These are phyloP conservation scores for Poliocrania exsul DNA, from an alignment of 2,797 vertebrate genomes.

Conservation along the genomic window DNA sequence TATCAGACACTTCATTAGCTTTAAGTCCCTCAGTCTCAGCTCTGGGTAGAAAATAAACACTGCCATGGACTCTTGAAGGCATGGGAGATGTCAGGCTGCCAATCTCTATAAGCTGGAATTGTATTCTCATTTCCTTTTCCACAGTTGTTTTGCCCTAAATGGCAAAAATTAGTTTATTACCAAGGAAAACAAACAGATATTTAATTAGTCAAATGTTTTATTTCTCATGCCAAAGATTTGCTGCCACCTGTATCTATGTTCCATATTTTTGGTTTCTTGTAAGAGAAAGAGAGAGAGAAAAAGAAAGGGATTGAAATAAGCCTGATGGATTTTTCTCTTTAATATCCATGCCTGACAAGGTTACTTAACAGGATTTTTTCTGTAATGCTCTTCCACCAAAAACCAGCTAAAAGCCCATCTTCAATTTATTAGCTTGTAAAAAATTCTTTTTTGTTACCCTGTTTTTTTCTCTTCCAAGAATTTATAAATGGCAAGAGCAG, in stretches of 20 bases:
- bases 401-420: not conserved
- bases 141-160: not conserved
- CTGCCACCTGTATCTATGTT: not conserved
- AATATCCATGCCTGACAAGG: not conserved
- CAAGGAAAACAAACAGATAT: not conserved
- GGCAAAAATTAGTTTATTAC: not conserved
- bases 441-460: not conserved
- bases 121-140: not conserved
- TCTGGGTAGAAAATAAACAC: not conserved
- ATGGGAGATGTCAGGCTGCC: not conserved
- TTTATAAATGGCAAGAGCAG: not conserved
- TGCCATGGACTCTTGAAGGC: not conserved
- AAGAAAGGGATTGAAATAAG: not conserved
- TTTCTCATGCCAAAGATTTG: not conserved
- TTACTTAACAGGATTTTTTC: not conserved
- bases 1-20: not conserved
- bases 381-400: not conserved
- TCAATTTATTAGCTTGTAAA: not conserved
- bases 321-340: not conserved
- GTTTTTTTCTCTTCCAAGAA: not conserved
- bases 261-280: not conserved
- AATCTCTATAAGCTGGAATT: rapidly evolving
- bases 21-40: not conserved
- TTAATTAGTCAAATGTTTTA: not conserved
- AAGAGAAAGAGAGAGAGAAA: not conserved